Base-by-base conservation (phyloP, 2,113 vertebrate species). In the Coptodon rendalli region DNA sequence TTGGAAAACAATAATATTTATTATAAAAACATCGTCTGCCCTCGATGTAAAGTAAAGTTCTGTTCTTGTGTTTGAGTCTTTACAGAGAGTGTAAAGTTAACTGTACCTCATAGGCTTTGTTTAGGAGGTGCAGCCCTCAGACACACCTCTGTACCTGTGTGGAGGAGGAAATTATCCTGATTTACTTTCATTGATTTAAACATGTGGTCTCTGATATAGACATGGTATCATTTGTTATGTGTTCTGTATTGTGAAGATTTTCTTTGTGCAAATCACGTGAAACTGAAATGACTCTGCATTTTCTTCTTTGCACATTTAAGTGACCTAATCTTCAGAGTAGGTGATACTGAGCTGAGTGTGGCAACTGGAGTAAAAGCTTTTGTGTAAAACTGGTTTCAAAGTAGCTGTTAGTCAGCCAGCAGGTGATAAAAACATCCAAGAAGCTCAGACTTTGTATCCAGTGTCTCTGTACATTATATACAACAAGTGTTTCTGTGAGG, bases 41-140 rank as follows among this genome's bases (percentile, higher is more conserved):
- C 78, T 7, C 81, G 29, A 14, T 95, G 93, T 57, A 57, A 87
- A 48, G 38, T 86, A 11, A 91, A 95, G 76, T 95, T 93, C 59
- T 92, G 95, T 83, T 96, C 95, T 52, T 91, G 8, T 96, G 94
- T 52, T 82, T 95, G 1, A 38, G 91, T 85, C 56, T 89, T 16
- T 93, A 56, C 1, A 2, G 9, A 6, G 80, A 45, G 94, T 45
- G 14, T 61, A 17, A 61, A 5, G 1, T 17, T 31, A 31, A 89
- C 56, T 29, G 19, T 7, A 91, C 50, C 95, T 7, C 59, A 40
- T 19, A 5, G 5, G 22, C 10, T 8, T n/a, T 95, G 95, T n/a
- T 16, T 50, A 7, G 13, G 24, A 4, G 36, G 34, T 10, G 89
- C 94, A 2, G 91, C 92, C 6, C 92, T 91, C 14, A 81, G 93